A percentile compares a stretch with the other conserved stretches of the same genome.
Evolutionary conservation across 2,888 invertebrate genomes (phyloP).

Genomic region (Agrotis puta): DNA sequence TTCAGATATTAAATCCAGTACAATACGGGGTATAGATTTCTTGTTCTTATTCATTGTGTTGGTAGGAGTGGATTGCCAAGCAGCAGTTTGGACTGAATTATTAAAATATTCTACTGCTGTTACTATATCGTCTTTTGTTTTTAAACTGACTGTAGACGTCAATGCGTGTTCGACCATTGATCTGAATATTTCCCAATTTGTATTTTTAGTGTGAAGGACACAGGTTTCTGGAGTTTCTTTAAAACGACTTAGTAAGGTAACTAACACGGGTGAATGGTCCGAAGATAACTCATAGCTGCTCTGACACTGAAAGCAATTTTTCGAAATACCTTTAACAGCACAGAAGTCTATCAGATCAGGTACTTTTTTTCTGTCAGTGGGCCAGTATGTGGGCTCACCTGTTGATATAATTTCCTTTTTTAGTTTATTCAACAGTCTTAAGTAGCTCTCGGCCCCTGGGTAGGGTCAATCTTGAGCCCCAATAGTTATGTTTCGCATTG

Average conservation of each 20-base stretch:
- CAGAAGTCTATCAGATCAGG: neutral
- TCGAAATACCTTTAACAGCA: slow-evolving; percentile 1
- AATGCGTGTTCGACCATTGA: neutral
- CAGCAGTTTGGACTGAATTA: neutral
- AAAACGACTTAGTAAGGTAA: neutral
- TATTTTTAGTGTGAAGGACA: neutral
- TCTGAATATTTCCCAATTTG: slow-evolving; percentile 3
- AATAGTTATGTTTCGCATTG: neutral
- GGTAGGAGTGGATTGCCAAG: neutral
- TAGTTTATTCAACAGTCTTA: neutral
- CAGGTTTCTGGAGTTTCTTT: neutral
- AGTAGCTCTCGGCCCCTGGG: neutral
- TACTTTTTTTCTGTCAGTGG: neutral
- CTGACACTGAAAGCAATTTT: slow-evolving; percentile 3
- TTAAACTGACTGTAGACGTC: neutral
- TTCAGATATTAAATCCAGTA: neutral
- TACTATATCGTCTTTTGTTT: slow-evolving; percentile 2
- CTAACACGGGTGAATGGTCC: neutral
- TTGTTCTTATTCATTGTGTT: neutral
- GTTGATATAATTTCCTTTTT: slow-evolving; percentile 3
- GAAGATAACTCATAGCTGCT: neutral
- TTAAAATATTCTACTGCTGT: slow-evolving; percentile 5
- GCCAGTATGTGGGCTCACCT: neutral
- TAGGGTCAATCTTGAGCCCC: neutral
- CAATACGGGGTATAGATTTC: neutral